Evolutionary conservation across 1,140 invertebrate species (phyloP), one percentile per base, ranked within the genome.

Genomic region (Ceratitis capitata): DNA sequence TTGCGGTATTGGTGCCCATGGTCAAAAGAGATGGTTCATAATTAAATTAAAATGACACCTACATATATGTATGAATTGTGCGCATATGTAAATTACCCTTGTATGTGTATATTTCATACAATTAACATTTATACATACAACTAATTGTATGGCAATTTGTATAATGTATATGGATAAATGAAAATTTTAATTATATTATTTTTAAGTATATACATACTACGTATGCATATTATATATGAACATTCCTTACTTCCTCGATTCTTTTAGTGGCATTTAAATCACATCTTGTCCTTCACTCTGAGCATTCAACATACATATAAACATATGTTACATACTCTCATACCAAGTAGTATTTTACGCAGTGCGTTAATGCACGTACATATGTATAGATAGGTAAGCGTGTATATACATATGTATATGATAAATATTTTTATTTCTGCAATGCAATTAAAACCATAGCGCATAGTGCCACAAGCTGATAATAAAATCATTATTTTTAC

Each of bases 391-490:
- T 9, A 32, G 42, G 39, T 47, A 23, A 16, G 19, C n/a, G 6
- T 78, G 3, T 45, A n/a, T 78, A 35, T 78, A 39, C 39, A 78
- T 61, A 61, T 56, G 51, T 19, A 14, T n/a, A n/a, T 69, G 45
- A 78, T 78, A 78, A 78, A 78, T 47, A 78, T 78, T 78, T 47
- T 78, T 78, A 45, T 78, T 45, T 45, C 69, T 45, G 19, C 42
- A 78, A 78, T 78, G 69, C 69, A 78, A 78, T 78, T 78, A 78
- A 12, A 26, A 42, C 39, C 39, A 42, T 45, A 23, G 69, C 39
- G 26, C 23, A n/a, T n/a, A n/a, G n/a, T 45, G 35, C 39, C 16
- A 39, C 69, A 45, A 78, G 45, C 35, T 45, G 69, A 78, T 47
- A 45, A 42, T 45, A 23, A 45, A 45, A 78, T 78, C 19, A 47